Base-by-base conservation (phyloP, 1,140 invertebrate genomes). In the Papilio polytes region DNA sequence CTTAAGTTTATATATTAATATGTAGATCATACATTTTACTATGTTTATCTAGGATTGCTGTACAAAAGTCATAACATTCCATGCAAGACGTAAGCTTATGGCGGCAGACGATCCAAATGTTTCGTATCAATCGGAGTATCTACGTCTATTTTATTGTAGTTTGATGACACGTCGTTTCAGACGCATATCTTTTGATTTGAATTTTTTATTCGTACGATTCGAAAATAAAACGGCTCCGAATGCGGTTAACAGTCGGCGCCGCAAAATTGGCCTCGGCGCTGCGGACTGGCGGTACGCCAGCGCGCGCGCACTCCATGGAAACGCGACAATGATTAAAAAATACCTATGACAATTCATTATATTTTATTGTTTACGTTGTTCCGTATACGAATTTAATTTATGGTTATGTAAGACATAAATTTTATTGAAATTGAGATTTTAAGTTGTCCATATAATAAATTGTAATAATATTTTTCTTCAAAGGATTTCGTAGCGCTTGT, bases 181-280 rank as follows among this genome's bases (percentile, higher is more conserved):
- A 74, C 46, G 18, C 73, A 74, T 4, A 74, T 22, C 72, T 78
- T 82, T 80, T 44, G 46, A 76, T 83, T 66, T 66, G 20, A 9
- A 7, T 70, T 70, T 80, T 83, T 81, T 85, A 84, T 83, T 70
- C 48, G 20, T 78, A 59, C 76, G 78, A 82, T 85, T 87, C 82
- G 84, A 82, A 86, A 90, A 89, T 89, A 88, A 90, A 88, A 90
- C 80, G 87, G 86, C 87, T 91, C 88, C 83, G 83, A 89, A 88
- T 94, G 91, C 86, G 92, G 92, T 94, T 85, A 85, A 87, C 90
- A 87, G 85, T 84, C 82, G 88, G 86, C 77, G 88, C 92, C 91
- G 86, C 91, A 91, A 86, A 91, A 92, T 89, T 86, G 85, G 81
- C 86, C 80, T 85, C 86, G 85, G 80, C 48, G 44, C 85, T 87